A percentile compares a stretch with the other conserved stretches of the same genome.
These are phyloP conservation scores for Xyrauchen texanus DNA, from an alignment of 2,113 vertebrate species.

Conservation along the genomic window DNA sequence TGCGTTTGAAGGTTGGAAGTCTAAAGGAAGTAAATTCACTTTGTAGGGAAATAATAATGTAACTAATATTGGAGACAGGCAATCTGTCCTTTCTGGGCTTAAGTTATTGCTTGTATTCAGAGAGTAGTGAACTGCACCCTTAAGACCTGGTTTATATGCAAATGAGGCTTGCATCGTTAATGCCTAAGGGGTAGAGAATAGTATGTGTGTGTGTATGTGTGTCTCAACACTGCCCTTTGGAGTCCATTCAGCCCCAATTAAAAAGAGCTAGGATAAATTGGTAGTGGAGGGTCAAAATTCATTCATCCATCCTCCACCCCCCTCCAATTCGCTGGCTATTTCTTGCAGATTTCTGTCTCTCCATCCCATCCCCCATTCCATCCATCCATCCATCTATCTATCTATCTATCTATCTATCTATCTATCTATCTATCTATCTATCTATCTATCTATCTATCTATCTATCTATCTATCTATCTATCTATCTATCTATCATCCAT, in stretches of 20 bases:
- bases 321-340: conserved; percentile 27
- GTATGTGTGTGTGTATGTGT: conserved; percentile 38
- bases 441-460: conserved; percentile 37
- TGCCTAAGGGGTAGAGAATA: conserved; percentile 58
- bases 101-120: conserved; percentile 65
- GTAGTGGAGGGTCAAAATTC: conserved; percentile 70
- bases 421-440: conserved; percentile 49
- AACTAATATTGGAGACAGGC: conserved; percentile 9
- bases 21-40: conserved; percentile 8
- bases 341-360: conserved; percentile 51
- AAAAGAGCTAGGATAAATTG: conserved; percentile 73
- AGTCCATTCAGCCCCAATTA: conserved; percentile 75
- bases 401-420: conserved; percentile 13
- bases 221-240: conserved; percentile 63
- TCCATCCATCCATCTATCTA: conserved; percentile 9
- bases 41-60: conserved; percentile 3
- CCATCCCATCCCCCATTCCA: conserved; percentile 48
- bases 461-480: conserved; percentile 49
- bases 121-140: conserved; percentile 68
- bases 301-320: conserved; percentile 68
- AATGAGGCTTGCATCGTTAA: conserved; percentile 70
- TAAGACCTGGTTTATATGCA: conserved; percentile 73
- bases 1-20: conserved; percentile 12
- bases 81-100: conserved; percentile 51
- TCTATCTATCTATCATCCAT: conserved; percentile 33